Percentiles rank a stretch among this genome's conserved stretches.
Conservation (phyloP, 2,888 invertebrate species). For the Beris morrisii region DNA sequence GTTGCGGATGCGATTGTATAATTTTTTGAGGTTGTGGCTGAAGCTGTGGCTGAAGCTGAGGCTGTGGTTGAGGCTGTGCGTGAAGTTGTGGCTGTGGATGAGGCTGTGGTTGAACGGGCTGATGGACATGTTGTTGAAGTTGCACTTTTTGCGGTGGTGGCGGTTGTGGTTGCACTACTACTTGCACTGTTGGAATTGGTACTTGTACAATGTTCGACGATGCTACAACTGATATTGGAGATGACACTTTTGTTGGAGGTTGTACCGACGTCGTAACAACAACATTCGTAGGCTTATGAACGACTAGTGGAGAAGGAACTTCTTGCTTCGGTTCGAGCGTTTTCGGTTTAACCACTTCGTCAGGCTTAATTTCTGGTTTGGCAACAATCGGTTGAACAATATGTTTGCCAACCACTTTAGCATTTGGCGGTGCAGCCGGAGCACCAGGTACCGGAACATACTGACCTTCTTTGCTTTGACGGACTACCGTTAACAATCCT, state of each 20-base stretch:
- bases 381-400: not conserved
- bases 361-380: slow-evolving; percentile 24
- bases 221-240: not conserved
- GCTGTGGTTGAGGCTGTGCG: slow-evolving; percentile 50
- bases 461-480: slow-evolving; percentile 70
- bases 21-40: slow-evolving; percentile 50
- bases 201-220: slow-evolving; percentile 22
- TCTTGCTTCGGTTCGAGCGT: slow-evolving; percentile 22
- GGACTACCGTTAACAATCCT: slow-evolving; percentile 69
- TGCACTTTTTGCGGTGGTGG: slow-evolving; percentile 35
- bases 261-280: slow-evolving; percentile 25
- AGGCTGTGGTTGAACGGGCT: slow-evolving; percentile 33
- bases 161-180: slow-evolving; percentile 28
- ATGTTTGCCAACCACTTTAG: slow-evolving; percentile 13
- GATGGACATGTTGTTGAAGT: slow-evolving; percentile 40
- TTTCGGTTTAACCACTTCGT: slow-evolving; percentile 12
- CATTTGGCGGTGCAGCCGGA: slow-evolving; percentile 9
- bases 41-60: slow-evolving; percentile 44
- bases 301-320: not conserved
- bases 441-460: slow-evolving; percentile 61
- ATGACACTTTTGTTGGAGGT: slow-evolving; percentile 6
- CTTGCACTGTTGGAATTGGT: slow-evolving; percentile 33
- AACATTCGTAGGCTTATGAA: slow-evolving; percentile 10
- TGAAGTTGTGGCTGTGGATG: slow-evolving; percentile 42
- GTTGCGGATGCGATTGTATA: slow-evolving; percentile 54